Percentiles rank a stretch among this genome's conserved stretches.
phyloP scores from a whole-genome alignment of 2,888 invertebrate genomes.

The Odontomyia ornata region DNA sequence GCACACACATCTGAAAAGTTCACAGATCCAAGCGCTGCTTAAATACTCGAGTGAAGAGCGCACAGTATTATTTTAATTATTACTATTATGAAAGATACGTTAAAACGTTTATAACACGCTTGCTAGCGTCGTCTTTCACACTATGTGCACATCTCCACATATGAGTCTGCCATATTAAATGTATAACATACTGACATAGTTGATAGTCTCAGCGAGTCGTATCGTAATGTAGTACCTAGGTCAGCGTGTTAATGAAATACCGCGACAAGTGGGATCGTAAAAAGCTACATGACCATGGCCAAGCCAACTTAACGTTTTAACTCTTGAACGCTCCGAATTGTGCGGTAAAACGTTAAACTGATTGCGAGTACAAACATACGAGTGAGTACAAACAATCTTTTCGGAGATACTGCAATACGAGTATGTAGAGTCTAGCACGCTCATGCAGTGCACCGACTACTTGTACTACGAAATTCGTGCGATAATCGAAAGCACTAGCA shows the following conservation, averaged over 20 bases:
- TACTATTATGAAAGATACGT: conserved; percentile 19
- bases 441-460: no score
- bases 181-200: conserved; percentile 36
- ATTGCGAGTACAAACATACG: not conserved
- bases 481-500: not conserved
- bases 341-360: not conserved
- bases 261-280: conserved; percentile 44
- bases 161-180: not conserved
- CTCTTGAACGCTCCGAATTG: conserved; percentile 5
- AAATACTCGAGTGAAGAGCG: not conserved
- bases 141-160: not conserved
- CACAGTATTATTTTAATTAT: conserved; percentile 22
- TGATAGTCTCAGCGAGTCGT: conserved; percentile 22
- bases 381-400: no score
- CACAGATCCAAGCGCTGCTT: not conserved
- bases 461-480: not conserved
- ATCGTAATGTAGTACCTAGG: conserved; percentile 44
- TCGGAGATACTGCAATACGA: no score
- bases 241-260: conserved; percentile 45
- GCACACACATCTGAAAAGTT: not conserved
- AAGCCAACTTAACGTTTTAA: conserved; percentile 20
- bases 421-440: no score
- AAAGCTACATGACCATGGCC: conserved; percentile 43
- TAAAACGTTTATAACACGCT: conserved; percentile 1
- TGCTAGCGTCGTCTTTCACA: not conserved